phyloP scores from a whole-genome alignment of 1,140 invertebrate genomes.

The Pseudomyrmex concolor region DNA sequence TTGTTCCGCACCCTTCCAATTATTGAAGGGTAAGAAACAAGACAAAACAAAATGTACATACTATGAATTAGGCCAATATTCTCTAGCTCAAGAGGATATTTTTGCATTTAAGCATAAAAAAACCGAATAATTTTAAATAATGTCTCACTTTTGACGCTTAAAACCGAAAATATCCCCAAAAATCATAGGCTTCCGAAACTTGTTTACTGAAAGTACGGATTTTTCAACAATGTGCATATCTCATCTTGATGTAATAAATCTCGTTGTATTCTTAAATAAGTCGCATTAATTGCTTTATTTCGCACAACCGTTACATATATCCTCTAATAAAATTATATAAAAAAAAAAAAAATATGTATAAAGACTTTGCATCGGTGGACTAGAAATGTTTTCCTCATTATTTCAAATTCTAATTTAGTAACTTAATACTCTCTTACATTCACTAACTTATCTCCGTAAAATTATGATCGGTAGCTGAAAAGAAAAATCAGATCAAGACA shows the following conservation, averaged over 20 bases:
- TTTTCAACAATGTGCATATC: constrained; percentile 58
- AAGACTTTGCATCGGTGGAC: too few species aligned
- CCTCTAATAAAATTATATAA: neutral
- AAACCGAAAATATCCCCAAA: constrained; percentile 13
- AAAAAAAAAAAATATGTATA: too few species aligned
- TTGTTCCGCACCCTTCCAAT: neutral
- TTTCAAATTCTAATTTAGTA: neutral
- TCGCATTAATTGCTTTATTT: neutral
- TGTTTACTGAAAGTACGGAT: constrained; percentile 50
- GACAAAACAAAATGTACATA: constrained; percentile 18
- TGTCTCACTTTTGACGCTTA: too few species aligned
- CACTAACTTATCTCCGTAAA: neutral
- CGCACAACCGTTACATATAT: neutral
- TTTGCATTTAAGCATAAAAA: too few species aligned
- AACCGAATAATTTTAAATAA: too few species aligned
- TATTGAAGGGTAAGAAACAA: constrained; percentile 6
- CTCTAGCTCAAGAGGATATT: too few species aligned
- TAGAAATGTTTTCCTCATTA: too few species aligned
- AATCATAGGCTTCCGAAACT: constrained; percentile 50
- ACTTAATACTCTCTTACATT: neutral
- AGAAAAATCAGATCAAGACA: neutral
- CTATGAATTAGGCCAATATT: constrained; percentile 10
- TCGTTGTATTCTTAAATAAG: constrained; percentile 38
- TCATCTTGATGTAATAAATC: constrained; percentile 55
- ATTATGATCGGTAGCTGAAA: too few species aligned